Conservation (phyloP, 2,888 invertebrate species). For the Masnerella sp. region DNA sequence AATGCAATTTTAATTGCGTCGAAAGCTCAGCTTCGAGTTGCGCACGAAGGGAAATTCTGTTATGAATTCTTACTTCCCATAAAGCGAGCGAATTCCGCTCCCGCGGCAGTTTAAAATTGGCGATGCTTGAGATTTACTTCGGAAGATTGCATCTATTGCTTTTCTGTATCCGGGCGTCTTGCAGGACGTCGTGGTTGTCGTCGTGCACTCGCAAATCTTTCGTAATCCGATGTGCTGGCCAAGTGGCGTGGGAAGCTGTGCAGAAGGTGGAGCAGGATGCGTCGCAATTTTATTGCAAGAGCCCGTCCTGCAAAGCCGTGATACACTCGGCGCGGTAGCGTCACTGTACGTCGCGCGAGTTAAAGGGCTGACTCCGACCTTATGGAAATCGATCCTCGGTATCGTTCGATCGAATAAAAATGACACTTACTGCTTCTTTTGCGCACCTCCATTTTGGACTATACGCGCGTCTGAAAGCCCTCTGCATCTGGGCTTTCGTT, state of each 20-base stretch:
- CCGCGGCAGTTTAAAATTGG: slow-evolving; percentile 39
- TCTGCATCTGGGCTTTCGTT: slow-evolving; percentile 19
- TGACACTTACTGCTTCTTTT: slow-evolving; percentile 18
- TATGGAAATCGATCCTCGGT: slow-evolving; percentile 49
- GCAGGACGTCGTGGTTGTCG: slow-evolving; percentile 37
- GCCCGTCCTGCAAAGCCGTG: slow-evolving; percentile 18
- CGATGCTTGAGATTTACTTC: slow-evolving; percentile 36
- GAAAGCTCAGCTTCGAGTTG: slow-evolving; percentile 4
- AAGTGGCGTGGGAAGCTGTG: slow-evolving; percentile 57
- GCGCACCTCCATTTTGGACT: slow-evolving; percentile 6
- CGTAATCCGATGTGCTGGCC: slow-evolving; percentile 63
- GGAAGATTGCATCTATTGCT: slow-evolving; percentile 41
- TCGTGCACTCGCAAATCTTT: slow-evolving; percentile 63
- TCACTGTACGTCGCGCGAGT: no score
- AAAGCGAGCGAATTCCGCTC: slow-evolving; percentile 24
- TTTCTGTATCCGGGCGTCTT: slow-evolving; percentile 32
- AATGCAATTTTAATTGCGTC: slow-evolving; percentile 15
- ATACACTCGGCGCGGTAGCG: slow-evolving; percentile 16
- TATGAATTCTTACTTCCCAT: slow-evolving; percentile 34
- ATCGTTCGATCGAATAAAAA: slow-evolving; percentile 42
- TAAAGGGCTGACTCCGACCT: slow-evolving; percentile 34
- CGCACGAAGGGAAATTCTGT: slow-evolving; percentile 17
- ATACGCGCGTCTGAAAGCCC: slow-evolving; percentile 23
- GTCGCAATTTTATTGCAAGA: slow-evolving; percentile 62
- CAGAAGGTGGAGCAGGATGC: slow-evolving; percentile 50